Conservation (phyloP, 2,888 invertebrate species). For the Hermaeophaga mercurialis region DNA sequence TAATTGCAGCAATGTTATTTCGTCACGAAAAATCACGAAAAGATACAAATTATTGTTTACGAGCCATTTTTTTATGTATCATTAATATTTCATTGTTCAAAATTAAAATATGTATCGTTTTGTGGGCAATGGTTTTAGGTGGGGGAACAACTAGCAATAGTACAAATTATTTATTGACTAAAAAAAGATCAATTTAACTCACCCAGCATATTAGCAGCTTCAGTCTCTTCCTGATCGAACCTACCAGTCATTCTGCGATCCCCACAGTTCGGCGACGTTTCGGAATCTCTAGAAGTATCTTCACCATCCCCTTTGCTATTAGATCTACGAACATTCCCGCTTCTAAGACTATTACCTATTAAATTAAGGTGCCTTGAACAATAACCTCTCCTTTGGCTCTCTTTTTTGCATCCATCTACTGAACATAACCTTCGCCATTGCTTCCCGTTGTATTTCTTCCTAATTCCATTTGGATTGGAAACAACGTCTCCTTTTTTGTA, state of each 20-base stretch:
- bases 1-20: background rate
- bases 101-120: no score
- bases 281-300: conserved; percentile 88
- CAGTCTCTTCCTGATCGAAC: conserved; percentile 93
- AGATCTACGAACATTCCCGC: conserved; percentile 59
- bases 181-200: no score
- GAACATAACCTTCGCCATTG: conserved; percentile 98
- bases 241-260: conserved; percentile 75
- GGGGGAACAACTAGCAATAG: no score
- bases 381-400: conserved; percentile 95
- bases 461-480: conserved; percentile 90
- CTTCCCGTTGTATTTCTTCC: conserved; percentile 99
- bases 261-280: conserved; percentile 83
- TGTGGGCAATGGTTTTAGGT: no score
- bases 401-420: conserved; percentile 92
- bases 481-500: conserved; percentile 98
- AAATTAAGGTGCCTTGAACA: conserved; percentile 96
- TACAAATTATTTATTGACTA: no score
- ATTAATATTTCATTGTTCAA: no score
- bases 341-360: conserved; percentile 69
- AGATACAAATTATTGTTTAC: conserved; percentile 7
- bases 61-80: no score
- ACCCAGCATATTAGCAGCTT: conserved; percentile 96
- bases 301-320: conserved; percentile 74
- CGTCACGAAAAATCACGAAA: conserved; percentile 2